Conservation (phyloP, 2,113 vertebrate species). For the Fulica atra region DNA sequence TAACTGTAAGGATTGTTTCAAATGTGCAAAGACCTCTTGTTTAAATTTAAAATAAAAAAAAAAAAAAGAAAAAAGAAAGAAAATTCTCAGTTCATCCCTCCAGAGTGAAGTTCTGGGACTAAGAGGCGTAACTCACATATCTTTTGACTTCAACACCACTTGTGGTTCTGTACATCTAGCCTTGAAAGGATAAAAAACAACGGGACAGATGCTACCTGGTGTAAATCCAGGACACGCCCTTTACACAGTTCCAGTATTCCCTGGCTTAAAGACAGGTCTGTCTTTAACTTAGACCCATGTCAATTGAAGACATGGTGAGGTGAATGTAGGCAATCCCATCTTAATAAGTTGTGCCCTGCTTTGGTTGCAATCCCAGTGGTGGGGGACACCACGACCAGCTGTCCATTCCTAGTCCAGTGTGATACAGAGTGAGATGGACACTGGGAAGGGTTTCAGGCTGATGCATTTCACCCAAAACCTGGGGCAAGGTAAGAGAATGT, state of each 20-base stretch:
- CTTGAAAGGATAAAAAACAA: background rate
- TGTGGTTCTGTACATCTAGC: background rate
- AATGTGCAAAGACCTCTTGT: background rate
- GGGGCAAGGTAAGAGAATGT: background rate
- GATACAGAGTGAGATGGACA: background rate
- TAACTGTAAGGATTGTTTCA: slow-evolving; percentile 18
- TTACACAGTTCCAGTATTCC: background rate
- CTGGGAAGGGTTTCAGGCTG: background rate
- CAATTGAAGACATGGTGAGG: fast-evolving
- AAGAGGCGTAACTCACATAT: background rate
- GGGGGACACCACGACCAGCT: fast-evolving
- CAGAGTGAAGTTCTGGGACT: background rate
- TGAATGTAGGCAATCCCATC: fast-evolving
- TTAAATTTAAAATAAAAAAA: background rate
- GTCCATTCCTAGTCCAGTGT: background rate
- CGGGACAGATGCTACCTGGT: fast-evolving
- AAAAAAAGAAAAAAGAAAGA: background rate
- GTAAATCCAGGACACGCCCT: background rate
- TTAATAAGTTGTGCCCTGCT: background rate
- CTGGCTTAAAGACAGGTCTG: background rate
- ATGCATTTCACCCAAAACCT: background rate
- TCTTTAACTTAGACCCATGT: background rate
- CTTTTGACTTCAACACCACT: background rate
- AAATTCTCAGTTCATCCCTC: background rate
- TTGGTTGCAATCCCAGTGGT: fast-evolving